Percentiles rank a stretch among this genome's conserved stretches.
phyloP scores from a whole-genome alignment of 2,888 invertebrate species.

The Spodoptera littoralis region DNA sequence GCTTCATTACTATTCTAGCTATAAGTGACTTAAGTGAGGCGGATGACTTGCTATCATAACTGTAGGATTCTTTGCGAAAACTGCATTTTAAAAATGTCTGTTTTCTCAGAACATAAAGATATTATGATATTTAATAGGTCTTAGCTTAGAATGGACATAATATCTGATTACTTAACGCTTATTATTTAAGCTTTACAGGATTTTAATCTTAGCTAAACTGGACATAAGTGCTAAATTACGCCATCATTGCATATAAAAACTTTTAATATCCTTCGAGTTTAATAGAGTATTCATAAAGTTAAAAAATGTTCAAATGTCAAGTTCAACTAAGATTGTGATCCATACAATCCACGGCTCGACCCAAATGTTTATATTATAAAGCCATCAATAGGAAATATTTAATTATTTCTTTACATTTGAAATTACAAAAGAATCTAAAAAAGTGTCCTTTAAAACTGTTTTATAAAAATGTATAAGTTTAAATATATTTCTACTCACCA shows the following conservation, averaged over 20 bases:
- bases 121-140: too few relatives aligned
- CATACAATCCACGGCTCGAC: not conserved
- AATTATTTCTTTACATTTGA: slow-evolving; percentile 21
- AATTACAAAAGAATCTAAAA: slow-evolving; percentile 30
- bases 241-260: too few relatives aligned
- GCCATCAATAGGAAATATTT: slow-evolving; percentile 40
- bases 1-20: slow-evolving; percentile 47
- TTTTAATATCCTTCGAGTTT: too few relatives aligned
- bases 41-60: slow-evolving; percentile 39
- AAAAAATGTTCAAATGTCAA: not conserved
- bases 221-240: not conserved
- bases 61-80: too few relatives aligned
- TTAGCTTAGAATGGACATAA: slow-evolving; percentile 12
- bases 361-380: slow-evolving; percentile 3
- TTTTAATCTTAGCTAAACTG: slow-evolving; percentile 7
- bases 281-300: too few relatives aligned
- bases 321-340: slow-evolving; percentile 10
- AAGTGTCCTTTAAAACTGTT: slow-evolving; percentile 32
- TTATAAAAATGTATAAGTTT: slow-evolving; percentile 51
- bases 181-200: slow-evolving; percentile 10
- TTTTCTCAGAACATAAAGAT: too few relatives aligned
- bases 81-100: too few relatives aligned
- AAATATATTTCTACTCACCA: slow-evolving; percentile 30
- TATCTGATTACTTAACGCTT: slow-evolving; percentile 30
- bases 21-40: slow-evolving; percentile 50